Conservation (phyloP, 2,113 vertebrate species). For the Bucco capensis region DNA sequence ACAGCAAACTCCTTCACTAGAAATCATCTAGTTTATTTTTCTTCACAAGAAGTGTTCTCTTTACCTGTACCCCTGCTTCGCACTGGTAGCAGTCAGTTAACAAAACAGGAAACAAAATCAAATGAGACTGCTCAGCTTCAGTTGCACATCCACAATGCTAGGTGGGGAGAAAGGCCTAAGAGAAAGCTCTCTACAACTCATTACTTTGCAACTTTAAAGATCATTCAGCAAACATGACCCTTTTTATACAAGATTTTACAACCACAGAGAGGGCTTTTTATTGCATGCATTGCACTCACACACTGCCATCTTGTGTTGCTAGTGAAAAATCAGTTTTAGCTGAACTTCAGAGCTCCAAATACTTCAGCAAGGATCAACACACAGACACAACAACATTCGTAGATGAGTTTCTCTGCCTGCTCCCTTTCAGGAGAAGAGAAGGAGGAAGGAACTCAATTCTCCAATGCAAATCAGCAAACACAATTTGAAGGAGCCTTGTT, state of each 20-base stretch:
- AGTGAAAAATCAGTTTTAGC: neutral
- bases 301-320: conserved; percentile 71
- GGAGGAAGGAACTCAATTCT: neutral
- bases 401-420: neutral
- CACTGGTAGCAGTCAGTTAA: neutral
- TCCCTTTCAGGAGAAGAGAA: neutral
- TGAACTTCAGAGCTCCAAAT: neutral
- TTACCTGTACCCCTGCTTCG: neutral
- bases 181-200: neutral
- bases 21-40: neutral
- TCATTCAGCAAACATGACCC: fast-evolving
- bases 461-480: neutral
- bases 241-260: neutral
- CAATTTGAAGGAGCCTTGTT: neutral
- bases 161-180: neutral
- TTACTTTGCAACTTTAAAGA: neutral
- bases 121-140: neutral
- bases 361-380: neutral
- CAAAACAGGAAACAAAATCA: neutral
- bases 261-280: fast-evolving
- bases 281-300: neutral
- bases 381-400: neutral
- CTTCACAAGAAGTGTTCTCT: neutral
- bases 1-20: neutral
- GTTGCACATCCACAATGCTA: neutral